Base-by-base conservation (phyloP, 2,888 invertebrate species). In the Caenorhabditis sinica region DNA sequence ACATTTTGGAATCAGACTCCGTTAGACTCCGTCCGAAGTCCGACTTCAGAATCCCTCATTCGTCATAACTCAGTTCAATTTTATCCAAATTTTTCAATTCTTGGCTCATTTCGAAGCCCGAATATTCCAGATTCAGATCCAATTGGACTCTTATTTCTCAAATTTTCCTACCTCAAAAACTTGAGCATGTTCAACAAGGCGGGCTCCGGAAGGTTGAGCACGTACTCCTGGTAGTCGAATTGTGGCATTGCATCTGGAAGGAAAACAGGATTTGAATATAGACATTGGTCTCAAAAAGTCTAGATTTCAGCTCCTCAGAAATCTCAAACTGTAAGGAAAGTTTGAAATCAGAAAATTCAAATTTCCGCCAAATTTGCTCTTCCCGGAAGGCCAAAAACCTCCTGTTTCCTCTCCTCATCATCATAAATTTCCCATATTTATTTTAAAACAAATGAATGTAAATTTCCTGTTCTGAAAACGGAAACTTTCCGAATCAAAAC, bases 391-490 rank as follows among this genome's bases (percentile, higher is more conserved):
- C 17, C 51, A 45, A 45, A 45, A n/a, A n/a, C n/a, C n/a, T n/a
- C n/a, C n/a, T n/a, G n/a, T n/a, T 45, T 45, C 20, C 20, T 20
- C 6, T 20, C 20, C 6, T 40, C 40, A 36, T 9, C 36, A 25
- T 28, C 28, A 43, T 43, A 63, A 33, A 11, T 43, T 63, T 28
- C 40, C 8, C 13, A 40, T 40, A 11, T n/a, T n/a, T n/a, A n/a
- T n/a, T n/a, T n/a, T n/a, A n/a, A n/a, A n/a, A n/a, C n/a, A n/a
- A 2, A 40, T 11, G 13, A 11, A 40, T 11, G 13, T 56, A 9
- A 6, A 56, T 69, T 72, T 73, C 73, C 73, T 73, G 73, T 61
- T 73, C 73, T 72, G 36, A 61, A 73, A 73, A 63, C 73, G 73
- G 75, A 65, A 75, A 65, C 28, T 13, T 11, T n/a, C 23, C 23